Evolutionary conservation across 2,888 invertebrate genomes (phyloP), one percentile per base, ranked within the genome.

Genomic region (Coremacera marginata): DNA sequence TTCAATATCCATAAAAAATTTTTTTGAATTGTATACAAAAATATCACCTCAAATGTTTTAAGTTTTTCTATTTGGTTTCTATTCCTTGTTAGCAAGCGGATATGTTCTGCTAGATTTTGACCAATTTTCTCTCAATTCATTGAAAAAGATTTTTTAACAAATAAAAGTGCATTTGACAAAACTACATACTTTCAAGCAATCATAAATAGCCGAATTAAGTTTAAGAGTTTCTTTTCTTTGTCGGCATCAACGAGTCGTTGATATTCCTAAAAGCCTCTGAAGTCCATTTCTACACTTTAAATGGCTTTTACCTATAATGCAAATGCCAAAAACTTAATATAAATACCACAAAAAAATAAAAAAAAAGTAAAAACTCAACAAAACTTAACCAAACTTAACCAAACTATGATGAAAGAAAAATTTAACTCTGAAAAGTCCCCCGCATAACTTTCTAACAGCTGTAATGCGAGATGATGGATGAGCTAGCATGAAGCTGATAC

Each of bases 201-300:
- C 55, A 55, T 55, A 9, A 55, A n/a, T 55, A 19, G 19, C 19
- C 5, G 7, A 19, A 5, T 27, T 62, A 2, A 25, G 22, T 27
- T 31, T 27, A 62, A 27, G 14, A 25, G 62, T 5, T 62, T 62
- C 27, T 5, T 62, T 27, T n/a, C 14, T 5, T 72, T 8, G 31
- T 11, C 60, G 62, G 49, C 27, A 65, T 31, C 27, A 27, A 31
- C 83, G 80, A 84, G 84, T 82, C n/a, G 31, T 31, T 31, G 31
- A 31, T 81, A 84, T 86, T 86, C 84, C 84, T 85, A 82, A 86
- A 86, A 85, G 85, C 85, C 85, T 85, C 84, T 83, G 73, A 73
- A 78, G 78, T 75, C 75, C 67, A 70, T 73, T 75, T 73, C 77
- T 70, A 76, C 3, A 27, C 31, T 60, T 27, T 27, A 55, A 68